Base-by-base conservation (phyloP, 2,797 vertebrate genomes). In the Gymnoscopelus braueri region DNA sequence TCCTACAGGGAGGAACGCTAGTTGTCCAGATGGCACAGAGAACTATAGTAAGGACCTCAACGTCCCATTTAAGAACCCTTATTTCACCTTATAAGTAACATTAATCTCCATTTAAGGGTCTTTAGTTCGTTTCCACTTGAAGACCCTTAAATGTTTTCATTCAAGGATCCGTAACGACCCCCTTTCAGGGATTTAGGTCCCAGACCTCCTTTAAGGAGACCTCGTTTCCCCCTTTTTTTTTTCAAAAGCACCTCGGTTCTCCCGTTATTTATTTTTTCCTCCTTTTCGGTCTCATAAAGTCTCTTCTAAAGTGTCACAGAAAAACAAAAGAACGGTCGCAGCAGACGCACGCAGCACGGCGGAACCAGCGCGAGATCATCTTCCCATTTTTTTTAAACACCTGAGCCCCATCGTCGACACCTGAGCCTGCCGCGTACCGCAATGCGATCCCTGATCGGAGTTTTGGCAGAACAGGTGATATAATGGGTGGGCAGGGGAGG, bases 11-110 rank as follows among this genome's bases (percentile, higher is more conserved):
- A 19, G 65, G 29, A 50, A 49, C 39, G 39, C 9, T 44, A 8
- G 8, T 44, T 44, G 75, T 85, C 74, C 47, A 44, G 44, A 86
- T 87, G 87, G 86, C 86, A 84, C 84, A 72, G 69, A 88, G 24
- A 80, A 70, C 58, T 60, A 61, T 19, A 67, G 44, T 6, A 39
- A 70, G 55, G 29, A 73, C 60, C 52, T 60, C 19, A 8, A 50
- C 44, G 39, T 69, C 53, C 57, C 55, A 15, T 75, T 19, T 19
- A 0, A 44, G 55, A 63, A 13, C 55, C 55, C 32, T 55, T 53
- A 2, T 29, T 55, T 55, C 54, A 69, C 39, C 24, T 6, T 57
- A 15, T 52, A 55, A 11, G 54, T 44, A 44, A 44, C 39, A 44
- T 44, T 44, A 44, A 44, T 44, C 9, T 44, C 39, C 9, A 10